Evolutionary conservation across 2,113 vertebrate species (phyloP), one percentile per base, ranked within the genome.

Genomic region (Paradisaea rubra): DNA sequence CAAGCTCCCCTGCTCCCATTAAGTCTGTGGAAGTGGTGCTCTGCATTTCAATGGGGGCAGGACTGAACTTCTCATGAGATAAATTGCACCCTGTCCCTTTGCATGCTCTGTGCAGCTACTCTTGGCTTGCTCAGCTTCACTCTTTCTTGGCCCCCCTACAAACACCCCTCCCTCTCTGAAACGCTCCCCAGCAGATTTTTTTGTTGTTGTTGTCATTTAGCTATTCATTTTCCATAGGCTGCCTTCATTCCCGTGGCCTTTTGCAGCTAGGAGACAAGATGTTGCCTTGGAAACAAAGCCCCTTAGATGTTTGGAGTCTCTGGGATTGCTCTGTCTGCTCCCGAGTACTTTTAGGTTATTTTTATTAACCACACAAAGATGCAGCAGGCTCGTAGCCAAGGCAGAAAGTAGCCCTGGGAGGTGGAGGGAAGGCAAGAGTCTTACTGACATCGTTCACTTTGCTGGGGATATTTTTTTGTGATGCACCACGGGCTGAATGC

Each of bases 221-320:
- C 96, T 96, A 94, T 97, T 97, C 96, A 96, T 98, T 97, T 98
- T 98, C 97, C 95, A 98, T 98, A 96, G 95, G 89, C 97, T 97
- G 94, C 95, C 95, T 97, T 94, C 86, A 83, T 94, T 96, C 91
- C 78, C 60, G 70, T 95, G 95, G 96, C 95, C 91, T 93, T 94
- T 96, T 88, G 97, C 97, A 98, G 97, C 97, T 97, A 98, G 98
- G 98, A 98, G 95, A 98, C 97, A 93, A 89, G 96, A 69, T 57
- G 97, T 98, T 98, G 90, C 97, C 97, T 97, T 97, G 97, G 98
- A 91, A 98, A 98, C 97, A 94, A 94, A 96, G 91, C 97, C 97
- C 97, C 95, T 97, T 97, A 86, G 94, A 96, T 96, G 95, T 81
- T 96, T 96, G 94, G 95, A 96, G 95, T 94, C 94, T 97, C 96